Percentiles rank a stretch among this genome's conserved stretches.
phyloP scores from a whole-genome alignment of 2,888 invertebrate species.

The Eristalis intricaria region DNA sequence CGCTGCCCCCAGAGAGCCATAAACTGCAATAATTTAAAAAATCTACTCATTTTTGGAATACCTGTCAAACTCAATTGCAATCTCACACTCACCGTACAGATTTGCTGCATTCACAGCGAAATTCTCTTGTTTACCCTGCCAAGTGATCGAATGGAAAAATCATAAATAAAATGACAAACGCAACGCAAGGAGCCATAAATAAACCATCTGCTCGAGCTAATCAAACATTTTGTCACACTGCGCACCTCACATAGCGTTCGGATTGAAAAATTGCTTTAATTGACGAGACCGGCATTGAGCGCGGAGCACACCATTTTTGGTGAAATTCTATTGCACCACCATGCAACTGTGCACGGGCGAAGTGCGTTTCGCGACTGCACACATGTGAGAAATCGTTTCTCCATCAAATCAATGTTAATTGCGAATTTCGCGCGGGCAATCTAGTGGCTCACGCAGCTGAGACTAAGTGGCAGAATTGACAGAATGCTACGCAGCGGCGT shows the following conservation, averaged over 20 bases:
- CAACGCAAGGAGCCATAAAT: not conserved
- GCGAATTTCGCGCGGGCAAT: conserved; percentile 31
- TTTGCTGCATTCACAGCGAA: not conserved
- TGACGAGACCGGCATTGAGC: conserved; percentile 29
- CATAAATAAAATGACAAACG: not conserved
- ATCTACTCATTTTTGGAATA: no score
- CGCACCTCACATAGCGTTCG: conserved; percentile 19
- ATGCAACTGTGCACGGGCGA: not conserved
- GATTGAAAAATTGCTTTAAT: conserved; percentile 52
- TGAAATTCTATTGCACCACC: conserved; percentile 12
- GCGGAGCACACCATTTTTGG: conserved; percentile 52
- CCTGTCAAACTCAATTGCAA: no score
- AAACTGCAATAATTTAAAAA: no score
- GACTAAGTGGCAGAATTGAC: not conserved
- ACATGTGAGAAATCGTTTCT: conserved; percentile 26
- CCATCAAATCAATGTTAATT: conserved; percentile 50
- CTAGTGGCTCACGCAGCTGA: not conserved
- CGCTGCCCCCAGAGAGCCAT: no score
- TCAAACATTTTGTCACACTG: conserved; percentile 58
- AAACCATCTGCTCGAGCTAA: conserved; percentile 26
- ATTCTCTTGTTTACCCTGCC: not conserved
- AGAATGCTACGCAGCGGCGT: conserved; percentile 25
- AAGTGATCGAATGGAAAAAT: not conserved
- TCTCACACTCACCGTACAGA: no score
- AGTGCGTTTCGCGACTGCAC: not conserved